Base-by-base conservation (phyloP, 1,140 invertebrate genomes). In the Holcopasites calliopsidis region DNA sequence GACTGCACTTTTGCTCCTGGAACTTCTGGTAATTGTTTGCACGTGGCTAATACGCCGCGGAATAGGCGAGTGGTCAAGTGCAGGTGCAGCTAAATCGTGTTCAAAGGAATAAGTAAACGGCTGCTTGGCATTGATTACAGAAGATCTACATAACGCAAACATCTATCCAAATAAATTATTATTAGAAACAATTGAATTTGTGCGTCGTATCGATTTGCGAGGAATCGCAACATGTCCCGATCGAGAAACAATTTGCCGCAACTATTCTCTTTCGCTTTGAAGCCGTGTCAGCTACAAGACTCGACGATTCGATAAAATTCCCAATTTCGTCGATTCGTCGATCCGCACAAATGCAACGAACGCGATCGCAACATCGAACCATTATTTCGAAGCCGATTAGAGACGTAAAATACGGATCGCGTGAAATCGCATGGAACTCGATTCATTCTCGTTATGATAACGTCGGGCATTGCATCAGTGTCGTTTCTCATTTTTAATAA, bases 311-410 rank as follows among this genome's bases (percentile, higher is more conserved):
- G 58, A 58, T 82, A 65, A 72, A 77, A 76, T 66, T 82, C 81
- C 55, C 78, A 80, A 44, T 50, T 4, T 74, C 23, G 72, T 72
- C 74, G 79, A 81, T 72, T 77, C 79, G 70, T 69, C 35, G 61
- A 64, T 52, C 28, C 62, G 57, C 73, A 66, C 64, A 54, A 60
- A 65, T 33, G 40, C 65, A 55, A 76, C 54, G 49, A 52, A 66
- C 38, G 52, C 54, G 49, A 77, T 65, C 60, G 31, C 40, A 35
- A n/a, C 35, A 31, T 21, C 44, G 54, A 64, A 40, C 58, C 28
- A 26, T 58, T 54, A 57, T 79, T 75, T 79, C 31, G 60, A 61
- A 80, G 65, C 79, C 65, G 80, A 76, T 82, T 83, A 82, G 35
- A 76, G 69, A 69, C 66, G 68, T 78, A 83, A 80, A 80, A 79